Evolutionary conservation across 1,140 invertebrate genomes (phyloP).

Genomic region (Diprion similis): DNA sequence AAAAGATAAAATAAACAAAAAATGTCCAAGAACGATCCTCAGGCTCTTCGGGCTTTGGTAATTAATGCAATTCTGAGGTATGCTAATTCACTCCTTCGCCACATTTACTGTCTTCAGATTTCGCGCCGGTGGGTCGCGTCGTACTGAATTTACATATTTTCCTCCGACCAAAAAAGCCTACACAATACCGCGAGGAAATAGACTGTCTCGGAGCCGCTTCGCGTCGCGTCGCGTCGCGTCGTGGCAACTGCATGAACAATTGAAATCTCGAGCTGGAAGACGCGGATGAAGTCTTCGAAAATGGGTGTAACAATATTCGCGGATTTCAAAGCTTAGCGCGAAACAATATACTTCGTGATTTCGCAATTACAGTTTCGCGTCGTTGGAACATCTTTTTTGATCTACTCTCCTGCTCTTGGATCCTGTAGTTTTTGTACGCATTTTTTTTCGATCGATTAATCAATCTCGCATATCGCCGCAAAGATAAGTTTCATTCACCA

Average conservation of each 20-base stretch:
- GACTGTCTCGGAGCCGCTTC: too few relatives aligned
- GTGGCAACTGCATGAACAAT: not conserved
- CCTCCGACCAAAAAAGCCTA: constrained; percentile 17
- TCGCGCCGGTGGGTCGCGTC: constrained; percentile 31
- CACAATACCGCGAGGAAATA: not conserved
- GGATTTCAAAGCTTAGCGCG: not conserved
- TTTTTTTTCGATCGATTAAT: not conserved
- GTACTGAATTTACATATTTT: constrained; percentile 30
- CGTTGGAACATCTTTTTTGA: not conserved
- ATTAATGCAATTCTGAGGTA: constrained; percentile 40
- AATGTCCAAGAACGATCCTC: not conserved
- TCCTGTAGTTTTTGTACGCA: not conserved
- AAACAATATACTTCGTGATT: not conserved
- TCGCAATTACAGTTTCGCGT: not conserved
- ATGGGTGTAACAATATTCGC: not conserved
- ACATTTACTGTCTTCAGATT: constrained; percentile 34
- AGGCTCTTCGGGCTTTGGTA: constrained; percentile 25
- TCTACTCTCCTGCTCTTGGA: not conserved
- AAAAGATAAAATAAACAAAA: not conserved
- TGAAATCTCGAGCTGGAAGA: not conserved
- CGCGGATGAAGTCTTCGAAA: constrained; percentile 1
- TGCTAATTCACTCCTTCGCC: constrained; percentile 32
- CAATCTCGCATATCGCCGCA: not conserved
- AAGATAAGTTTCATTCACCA: not conserved
- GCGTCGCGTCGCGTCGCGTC: not conserved